Evolutionary conservation across 2,797 vertebrate genomes (phyloP).

Genomic region (Paramormyrops hopkinsi): DNA sequence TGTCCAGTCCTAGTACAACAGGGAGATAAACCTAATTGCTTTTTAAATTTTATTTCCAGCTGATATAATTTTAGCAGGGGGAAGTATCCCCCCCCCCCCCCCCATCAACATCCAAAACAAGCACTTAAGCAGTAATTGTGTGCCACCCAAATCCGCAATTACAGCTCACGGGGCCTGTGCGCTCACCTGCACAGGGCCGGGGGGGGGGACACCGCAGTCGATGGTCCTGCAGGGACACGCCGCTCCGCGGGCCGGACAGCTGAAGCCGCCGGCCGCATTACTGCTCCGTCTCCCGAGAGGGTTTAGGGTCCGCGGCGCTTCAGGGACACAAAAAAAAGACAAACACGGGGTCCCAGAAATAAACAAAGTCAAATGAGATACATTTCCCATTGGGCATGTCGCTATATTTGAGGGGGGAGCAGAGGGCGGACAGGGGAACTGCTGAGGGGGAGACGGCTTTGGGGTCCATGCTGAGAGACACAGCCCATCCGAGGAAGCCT

Average conservation of each 20-base stretch:
- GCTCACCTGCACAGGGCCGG: not conserved
- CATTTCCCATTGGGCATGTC: slow-evolving; percentile 1
- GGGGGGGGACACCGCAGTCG: not conserved
- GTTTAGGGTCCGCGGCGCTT: not conserved
- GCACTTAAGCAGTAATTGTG: slow-evolving; percentile 14
- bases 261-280: not conserved
- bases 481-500: not conserved
- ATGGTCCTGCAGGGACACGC: not conserved
- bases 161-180: not conserved
- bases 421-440: not conserved
- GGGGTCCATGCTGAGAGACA: not conserved
- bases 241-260: not conserved
- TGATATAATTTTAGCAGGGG: not conserved
- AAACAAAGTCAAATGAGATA: slow-evolving; percentile 6
- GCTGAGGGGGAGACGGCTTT: not conserved
- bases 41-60: not conserved
- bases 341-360: slow-evolving; percentile 11
- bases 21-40: not conserved
- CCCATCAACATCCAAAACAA: not conserved
- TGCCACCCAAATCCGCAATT: slow-evolving; percentile 14
- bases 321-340: not conserved
- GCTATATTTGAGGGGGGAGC: not conserved
- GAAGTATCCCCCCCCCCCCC: not conserved
- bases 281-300: not conserved
- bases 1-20: not conserved